Evolutionary conservation across 2,113 vertebrate genomes (phyloP).

Genomic region (Heterotilapia buettikoferi): DNA sequence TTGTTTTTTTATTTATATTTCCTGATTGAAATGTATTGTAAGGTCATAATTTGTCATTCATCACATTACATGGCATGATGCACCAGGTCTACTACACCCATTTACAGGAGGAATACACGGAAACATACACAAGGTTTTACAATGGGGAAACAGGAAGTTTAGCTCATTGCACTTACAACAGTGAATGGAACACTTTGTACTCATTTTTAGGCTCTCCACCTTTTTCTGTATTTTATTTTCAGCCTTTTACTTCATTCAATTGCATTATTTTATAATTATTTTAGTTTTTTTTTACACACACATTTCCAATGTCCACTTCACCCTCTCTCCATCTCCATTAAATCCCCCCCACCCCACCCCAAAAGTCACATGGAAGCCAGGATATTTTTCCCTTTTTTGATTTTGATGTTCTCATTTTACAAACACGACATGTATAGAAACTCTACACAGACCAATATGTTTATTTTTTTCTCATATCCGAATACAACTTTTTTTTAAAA

Average conservation of each 20-base stretch:
- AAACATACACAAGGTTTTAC: conserved; percentile 92
- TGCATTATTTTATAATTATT: conserved; percentile 32
- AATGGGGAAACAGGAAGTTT: conserved; percentile 85
- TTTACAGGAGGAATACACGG: conserved; percentile 91
- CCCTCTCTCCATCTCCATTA: not conserved
- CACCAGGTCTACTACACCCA: conserved; percentile 90
- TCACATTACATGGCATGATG: conserved; percentile 94
- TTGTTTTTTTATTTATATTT: conserved; percentile 71
- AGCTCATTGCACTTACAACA: conserved; percentile 89
- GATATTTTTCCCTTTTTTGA: conserved; percentile 40
- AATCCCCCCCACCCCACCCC: not conserved
- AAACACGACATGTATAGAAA: conserved; percentile 79
- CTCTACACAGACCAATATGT: conserved; percentile 71
- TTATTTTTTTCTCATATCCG: conserved; percentile 45
- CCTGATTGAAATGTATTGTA: conserved; percentile 90
- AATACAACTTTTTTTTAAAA: conserved; percentile 55
- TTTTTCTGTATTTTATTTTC: conserved; percentile 53
- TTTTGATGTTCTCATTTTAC: conserved; percentile 63
- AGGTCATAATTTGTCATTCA: conserved; percentile 83
- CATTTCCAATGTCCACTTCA: conserved; percentile 42
- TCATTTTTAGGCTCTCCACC: conserved; percentile 67
- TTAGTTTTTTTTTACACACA: conserved; percentile 11
- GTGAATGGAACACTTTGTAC: conserved; percentile 74
- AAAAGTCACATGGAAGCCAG: conserved; percentile 66
- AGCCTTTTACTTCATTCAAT: conserved; percentile 11